Conservation (phyloP, 2,113 vertebrate species). For the Phaetusa simplex region DNA sequence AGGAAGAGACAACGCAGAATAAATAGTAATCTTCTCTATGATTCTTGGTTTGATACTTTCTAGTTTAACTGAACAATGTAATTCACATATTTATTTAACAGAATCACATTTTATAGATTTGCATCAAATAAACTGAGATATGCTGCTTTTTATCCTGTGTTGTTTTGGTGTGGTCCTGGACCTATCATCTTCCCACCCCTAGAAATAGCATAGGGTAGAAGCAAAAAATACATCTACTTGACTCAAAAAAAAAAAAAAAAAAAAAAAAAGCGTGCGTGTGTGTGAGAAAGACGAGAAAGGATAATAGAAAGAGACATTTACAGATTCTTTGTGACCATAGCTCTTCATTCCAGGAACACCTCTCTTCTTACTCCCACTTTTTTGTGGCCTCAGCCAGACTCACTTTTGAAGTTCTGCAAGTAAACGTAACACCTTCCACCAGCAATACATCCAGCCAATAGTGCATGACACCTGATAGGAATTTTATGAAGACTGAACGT, state of each 20-base stretch:
- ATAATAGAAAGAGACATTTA: background rate
- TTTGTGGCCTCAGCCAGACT: background rate
- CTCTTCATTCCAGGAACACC: background rate
- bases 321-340: background rate
- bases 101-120: background rate
- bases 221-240: background rate
- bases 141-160: background rate
- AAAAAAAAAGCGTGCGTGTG: no score
- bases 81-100: background rate
- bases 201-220: background rate
- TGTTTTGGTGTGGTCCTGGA: background rate
- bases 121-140: background rate
- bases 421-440: background rate
- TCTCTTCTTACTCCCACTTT: background rate
- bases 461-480: background rate
- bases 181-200: background rate
- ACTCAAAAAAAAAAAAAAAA: background rate
- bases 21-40: background rate
- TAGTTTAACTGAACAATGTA: background rate
- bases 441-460: background rate
- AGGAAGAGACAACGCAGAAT: background rate
- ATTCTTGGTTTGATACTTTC: background rate
- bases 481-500: background rate
- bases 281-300: no score
- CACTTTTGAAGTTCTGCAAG: background rate